Evolutionary conservation across 1,140 invertebrate species (phyloP), one percentile per base, ranked within the genome.

Genomic region (Agrypnia vestita): DNA sequence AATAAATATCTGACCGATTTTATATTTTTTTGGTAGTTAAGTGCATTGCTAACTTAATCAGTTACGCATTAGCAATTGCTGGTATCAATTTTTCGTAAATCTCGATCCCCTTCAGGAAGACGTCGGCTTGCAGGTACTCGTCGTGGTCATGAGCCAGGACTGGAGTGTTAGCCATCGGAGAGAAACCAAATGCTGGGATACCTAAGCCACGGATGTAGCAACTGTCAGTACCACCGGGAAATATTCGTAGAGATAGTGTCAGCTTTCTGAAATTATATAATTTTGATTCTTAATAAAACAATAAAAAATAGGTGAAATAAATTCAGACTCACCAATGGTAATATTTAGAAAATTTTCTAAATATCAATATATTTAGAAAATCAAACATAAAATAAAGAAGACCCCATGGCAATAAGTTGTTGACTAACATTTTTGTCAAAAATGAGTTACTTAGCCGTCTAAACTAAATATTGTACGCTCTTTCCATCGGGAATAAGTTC

Each of bases 101-200:
- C 17, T 94, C 90, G 59, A 96, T 94, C 21, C 95, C 95, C 69
- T 88, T 87, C 17, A 96, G 85, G 87, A 94, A 96, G 0, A 93
- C 89, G 47, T 92, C 90, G 62, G 94, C 93, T 81, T 92, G 92
- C 0, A 96, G 86, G 84, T 88, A 94, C 84, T 96, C 95, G 85
- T 96, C 92, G 85, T 96, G 93, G 83, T 96, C 93, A 84, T 96
- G 95, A 0, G 96, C 87, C 6, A 96, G 87, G 0, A 94, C 90
- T 0, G 94, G 94, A 1, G 95, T 96, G 84, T 94, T 90, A 86
- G 93, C 95, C 90, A 97, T 96, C 0, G 95, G 95, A n/a, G 94
- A 95, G 85, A 96, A 96, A 13, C 95, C 95, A 67, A 96, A 87
- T 7, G 94, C 94, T 8, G 94, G 93, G 49, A 95, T 91, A 0